A percentile compares a stretch with the other conserved stretches of the same genome.
phyloP scores from a whole-genome alignment of 2,113 vertebrate genomes.

The Saguinus midas region DNA sequence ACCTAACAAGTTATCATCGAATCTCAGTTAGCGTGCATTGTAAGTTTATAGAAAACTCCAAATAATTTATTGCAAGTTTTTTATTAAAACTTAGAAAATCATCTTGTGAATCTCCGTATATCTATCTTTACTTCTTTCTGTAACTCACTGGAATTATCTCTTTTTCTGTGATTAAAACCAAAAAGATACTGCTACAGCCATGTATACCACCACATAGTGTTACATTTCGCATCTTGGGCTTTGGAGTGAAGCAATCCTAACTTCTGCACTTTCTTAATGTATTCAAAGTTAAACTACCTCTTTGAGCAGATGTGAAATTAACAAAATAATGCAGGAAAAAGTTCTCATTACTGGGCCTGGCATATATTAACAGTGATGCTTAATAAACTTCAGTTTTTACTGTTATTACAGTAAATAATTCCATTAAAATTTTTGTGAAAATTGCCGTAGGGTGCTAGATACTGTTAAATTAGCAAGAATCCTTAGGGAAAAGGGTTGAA shows the following conservation, averaged over 20 bases:
- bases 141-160: neutral
- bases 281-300: neutral
- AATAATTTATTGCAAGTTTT: neutral
- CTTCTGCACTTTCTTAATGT: constrained; percentile 20
- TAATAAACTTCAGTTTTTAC: neutral
- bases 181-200: neutral
- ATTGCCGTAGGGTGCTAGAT: neutral
- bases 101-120: neutral
- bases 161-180: constrained; percentile 29
- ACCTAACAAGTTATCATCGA: neutral
- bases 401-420: neutral
- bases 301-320: neutral
- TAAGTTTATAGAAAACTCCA: constrained; percentile 26
- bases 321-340: neutral
- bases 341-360: neutral
- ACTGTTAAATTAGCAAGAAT: neutral
- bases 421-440: neutral
- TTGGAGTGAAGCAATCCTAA: neutral
- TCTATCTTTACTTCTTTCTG: neutral
- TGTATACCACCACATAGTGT: neutral
- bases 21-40: neutral
- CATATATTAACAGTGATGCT: neutral
- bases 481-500: neutral
- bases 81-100: neutral
- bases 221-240: neutral